Evolutionary conservation across 1,140 invertebrate species (phyloP).

Genomic region (Calliopsis andreniformis): DNA sequence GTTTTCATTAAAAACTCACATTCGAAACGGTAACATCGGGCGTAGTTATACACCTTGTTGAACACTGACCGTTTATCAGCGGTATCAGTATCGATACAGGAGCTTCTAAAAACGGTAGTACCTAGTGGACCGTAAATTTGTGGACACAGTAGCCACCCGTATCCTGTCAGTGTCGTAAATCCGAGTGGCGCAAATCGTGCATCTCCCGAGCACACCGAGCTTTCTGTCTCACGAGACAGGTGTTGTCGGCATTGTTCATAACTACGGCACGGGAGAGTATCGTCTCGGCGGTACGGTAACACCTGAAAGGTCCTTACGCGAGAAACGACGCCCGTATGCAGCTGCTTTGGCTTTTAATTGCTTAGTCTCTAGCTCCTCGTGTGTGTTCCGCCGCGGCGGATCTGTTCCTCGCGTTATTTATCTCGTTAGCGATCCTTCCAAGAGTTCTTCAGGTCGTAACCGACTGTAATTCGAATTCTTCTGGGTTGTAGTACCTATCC

Average conservation of each 20-base stretch:
- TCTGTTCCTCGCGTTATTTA: background rate
- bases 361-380: background rate
- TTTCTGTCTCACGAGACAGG: conserved; percentile 48
- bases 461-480: background rate
- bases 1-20: too few relatives aligned
- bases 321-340: conserved; percentile 72
- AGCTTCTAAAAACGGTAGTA: too few relatives aligned
- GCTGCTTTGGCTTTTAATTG: conserved; percentile 68
- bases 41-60: too few relatives aligned
- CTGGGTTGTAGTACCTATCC: too few relatives aligned
- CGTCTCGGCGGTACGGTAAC: conserved; percentile 63
- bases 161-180: too few relatives aligned
- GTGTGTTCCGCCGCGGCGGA: background rate
- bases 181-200: too few relatives aligned
- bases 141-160: conserved; percentile 1
- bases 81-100: too few relatives aligned
- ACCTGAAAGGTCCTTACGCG: conserved; percentile 71
- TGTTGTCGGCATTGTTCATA: conserved; percentile 54
- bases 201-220: conserved; percentile 4
- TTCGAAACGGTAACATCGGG: too few relatives aligned
- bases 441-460: background rate
- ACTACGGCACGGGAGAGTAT: conserved; percentile 28
- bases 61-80: too few relatives aligned
- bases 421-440: background rate
- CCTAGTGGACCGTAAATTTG: background rate